Base-by-base conservation (phyloP, 30 jellyfish, hydroid and myxozoan genomes). In the Cassiopea xamachana region DNA sequence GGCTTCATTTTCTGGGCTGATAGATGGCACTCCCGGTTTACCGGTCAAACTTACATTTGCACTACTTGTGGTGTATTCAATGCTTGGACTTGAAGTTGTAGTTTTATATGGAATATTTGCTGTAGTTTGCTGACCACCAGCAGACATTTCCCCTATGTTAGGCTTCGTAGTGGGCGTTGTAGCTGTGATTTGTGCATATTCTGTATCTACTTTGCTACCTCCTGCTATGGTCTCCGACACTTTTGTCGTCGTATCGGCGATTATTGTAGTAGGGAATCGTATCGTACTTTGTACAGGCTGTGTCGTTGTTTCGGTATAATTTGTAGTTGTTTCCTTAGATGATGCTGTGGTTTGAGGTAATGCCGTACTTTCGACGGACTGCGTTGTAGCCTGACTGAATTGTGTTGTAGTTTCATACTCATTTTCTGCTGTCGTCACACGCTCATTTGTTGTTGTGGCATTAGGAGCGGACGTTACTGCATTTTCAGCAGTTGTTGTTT, bases 201-300 rank as follows among this genome's bases (percentile, higher is more conserved):
- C 80, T 71, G 80, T 71, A 5, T 2, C 51, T 14, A 14, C 27
- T 15, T 27, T 55, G 58, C 15, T 71, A 15, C 55, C 39, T 19
- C 51, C 80, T 8, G 80, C 1, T n/a, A 55, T 44, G 27, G 84
- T 46, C 7, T 75, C 70, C 9, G 44, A 7, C 1, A 8, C 17
- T 70, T 75, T 46, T 4, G 89, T 59, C 43, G 89, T 55, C 7
- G 79, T 79, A 45, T 79, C 77, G 1, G 77, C 55, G 10, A 27
- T 7, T 60, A 13, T 49, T n/a, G 77, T 55, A 2, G 87, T 50
- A 5, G 87, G 39, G 1, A 2, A 4, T 47, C 1, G 69, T 12
- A 39, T 75, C 75, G 87, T 50, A 58, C 77, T 75, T 75, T 48
- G 67, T 46, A n/a, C 16, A 12, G 61, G 39, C 59, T 73, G 9